Evolutionary conservation across 1,140 invertebrate species (phyloP), one percentile per base, ranked within the genome.

Genomic region (Pseudobourletiella spinata): DNA sequence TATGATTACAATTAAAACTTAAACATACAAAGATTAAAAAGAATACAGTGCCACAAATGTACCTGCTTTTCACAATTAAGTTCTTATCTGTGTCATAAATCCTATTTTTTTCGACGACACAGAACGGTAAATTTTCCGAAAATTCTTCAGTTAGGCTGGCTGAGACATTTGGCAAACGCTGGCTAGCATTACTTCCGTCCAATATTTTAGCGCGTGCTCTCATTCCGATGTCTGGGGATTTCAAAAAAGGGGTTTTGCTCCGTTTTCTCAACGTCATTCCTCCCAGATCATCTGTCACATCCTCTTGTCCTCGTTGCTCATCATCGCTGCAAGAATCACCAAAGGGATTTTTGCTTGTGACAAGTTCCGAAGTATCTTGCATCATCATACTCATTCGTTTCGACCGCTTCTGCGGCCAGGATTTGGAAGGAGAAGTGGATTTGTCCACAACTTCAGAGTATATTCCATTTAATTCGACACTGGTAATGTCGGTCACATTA

Each of bases 61-160:
- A 57, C 52, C 55, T 22, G 60, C 60, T 62, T 48, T 57, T 57
- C 2, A 62, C 54, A 24, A 50, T 24, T 16, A 62, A 3, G 16
- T 46, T 20, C 1, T 26, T 32, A 16, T 48, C 39, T 14, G 3
- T 8, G 14, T 25, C 51, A 26, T 44, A 55, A 18, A 14, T 55
- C 14, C 22, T 29, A 25, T 18, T 55, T 57, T 46, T 28, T 29
- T 26, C 28, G 3, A 30, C 51, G 20, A 0, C 24, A 29, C 1
- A 16, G 14, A 58, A 24, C 22, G 22, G 16, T 14, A 14, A n/a
- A 11, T 48, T 48, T 11, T 22, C 11, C 6, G 6, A 18, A 11
- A 39, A 22, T 4, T 4, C 16, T 4, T 14, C n/a, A n/a, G n/a
- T n/a, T n/a, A n/a, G n/a, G n/a, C n/a, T n/a, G n/a, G n/a, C n/a